These are phyloP conservation scores for Dicyrtomina minuta DNA, from an alignment of 2,888 invertebrate genomes.

Conservation along the genomic window DNA sequence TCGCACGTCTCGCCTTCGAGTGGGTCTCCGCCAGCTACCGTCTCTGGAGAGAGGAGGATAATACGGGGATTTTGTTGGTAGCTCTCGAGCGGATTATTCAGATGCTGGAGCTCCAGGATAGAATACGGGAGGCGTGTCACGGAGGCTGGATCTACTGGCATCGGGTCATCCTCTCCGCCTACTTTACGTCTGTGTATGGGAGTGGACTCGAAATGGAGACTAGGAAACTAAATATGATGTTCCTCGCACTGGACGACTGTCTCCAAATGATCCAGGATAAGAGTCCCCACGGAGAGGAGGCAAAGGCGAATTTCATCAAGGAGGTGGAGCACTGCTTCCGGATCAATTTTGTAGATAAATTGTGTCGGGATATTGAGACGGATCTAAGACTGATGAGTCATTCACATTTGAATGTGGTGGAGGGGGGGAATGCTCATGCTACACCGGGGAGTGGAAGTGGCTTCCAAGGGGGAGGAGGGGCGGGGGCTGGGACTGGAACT, in stretches of 20 bases:
- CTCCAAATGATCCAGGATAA: conserved; percentile 32
- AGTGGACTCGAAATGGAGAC: conserved; percentile 62
- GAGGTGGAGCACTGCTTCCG: conserved; percentile 46
- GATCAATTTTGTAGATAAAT: conserved; percentile 61
- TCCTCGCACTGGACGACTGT: conserved; percentile 49
- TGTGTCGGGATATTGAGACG: conserved; percentile 87
- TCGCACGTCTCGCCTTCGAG: conserved; percentile 69
- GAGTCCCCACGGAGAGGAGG: conserved; percentile 39
- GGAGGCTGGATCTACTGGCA: conserved; percentile 82
- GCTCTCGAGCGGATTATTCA: conserved; percentile 68
- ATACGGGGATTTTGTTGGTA: conserved; percentile 64
- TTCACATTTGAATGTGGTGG: conserved; percentile 78
- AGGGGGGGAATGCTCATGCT: conserved; percentile 57
- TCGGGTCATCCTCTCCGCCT: conserved; percentile 72
- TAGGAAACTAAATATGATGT: conserved; percentile 40
- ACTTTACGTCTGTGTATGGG: conserved; percentile 72
- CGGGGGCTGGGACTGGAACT: not conserved
- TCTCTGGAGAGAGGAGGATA: conserved; percentile 61
- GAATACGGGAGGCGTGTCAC: conserved; percentile 67
- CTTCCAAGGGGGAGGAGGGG: too few relatives aligned
- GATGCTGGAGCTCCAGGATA: conserved; percentile 64
- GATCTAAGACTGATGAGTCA: conserved; percentile 90
- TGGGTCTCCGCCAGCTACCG: conserved; percentile 60
- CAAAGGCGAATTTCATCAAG: conserved; percentile 31
- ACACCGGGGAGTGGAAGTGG: not conserved